Base-by-base conservation (phyloP, 2,888 invertebrate species). In the Lathronympha strigana region DNA sequence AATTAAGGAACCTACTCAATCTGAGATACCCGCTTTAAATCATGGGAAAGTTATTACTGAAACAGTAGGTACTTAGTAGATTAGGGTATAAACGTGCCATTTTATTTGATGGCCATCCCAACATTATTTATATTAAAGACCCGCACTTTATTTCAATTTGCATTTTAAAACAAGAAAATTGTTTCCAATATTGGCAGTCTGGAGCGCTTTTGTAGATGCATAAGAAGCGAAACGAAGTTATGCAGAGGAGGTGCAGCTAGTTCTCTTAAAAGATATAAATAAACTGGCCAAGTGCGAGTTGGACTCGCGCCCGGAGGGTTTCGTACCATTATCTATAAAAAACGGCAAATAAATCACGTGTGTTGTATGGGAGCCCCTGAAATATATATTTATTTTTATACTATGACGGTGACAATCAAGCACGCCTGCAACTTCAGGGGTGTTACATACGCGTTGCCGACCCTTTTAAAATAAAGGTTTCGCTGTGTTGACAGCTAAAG, bases 111-210 rank as follows among this genome's bases (percentile, higher is more conserved):
- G 50, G 15, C 23, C n/a, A 21, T 23, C 38, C 15, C 15, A 38
- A 15, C 36, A 11, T 28, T 43, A 28, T 17, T 28, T 38, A 23
- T 43, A 55, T 55, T 55, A 25, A 25, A 28, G 17, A 6, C 28
- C 8, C 40, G 21, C 23, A 28, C 25, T 55, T 55, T 55, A 55
- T 55, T 54, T 54, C 54, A 54, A 54, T 54, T 55, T 43, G 28
- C 55, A 43, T 55, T 40, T 28, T 28, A 55, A 40, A 40, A 15
- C 17, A 28, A 40, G 40, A 40, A 55, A 40, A 28, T 40, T 55
- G 40, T 40, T 28, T 25, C 6, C 28, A 40, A 17, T 54, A 25
- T 54, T 40, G 21, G 33, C 21, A 21, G 33, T 19, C 21, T 36
- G 23, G 23, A 33, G 6, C n/a, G 25, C 25, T 25, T 21, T 23